Conservation (phyloP, 2,113 vertebrate species). For the zebrafish (Danio rerio) region DNA sequence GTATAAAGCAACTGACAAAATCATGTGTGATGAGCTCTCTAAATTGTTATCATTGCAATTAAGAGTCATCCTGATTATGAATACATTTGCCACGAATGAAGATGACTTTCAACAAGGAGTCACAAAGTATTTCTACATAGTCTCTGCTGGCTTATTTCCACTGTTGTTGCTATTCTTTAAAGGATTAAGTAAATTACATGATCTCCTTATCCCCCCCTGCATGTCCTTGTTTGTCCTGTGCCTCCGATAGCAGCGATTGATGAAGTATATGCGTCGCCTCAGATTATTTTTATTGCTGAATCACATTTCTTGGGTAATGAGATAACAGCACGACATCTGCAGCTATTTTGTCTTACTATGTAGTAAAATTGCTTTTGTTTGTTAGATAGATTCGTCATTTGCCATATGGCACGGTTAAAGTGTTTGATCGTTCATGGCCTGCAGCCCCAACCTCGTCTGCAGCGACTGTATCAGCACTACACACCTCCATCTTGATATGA, state of each 20-base stretch:
- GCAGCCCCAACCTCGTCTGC: neutral
- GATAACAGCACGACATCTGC: conserved; percentile 13
- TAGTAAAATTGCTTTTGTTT: conserved; percentile 21
- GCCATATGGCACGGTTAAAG: neutral
- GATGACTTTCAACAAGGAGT: conserved; percentile 5
- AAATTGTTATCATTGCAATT: neutral
- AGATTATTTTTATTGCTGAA: conserved; percentile 3
- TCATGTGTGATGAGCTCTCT: conserved; percentile 16
- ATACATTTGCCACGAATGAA: neutral
- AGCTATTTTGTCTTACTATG: neutral
- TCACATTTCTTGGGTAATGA: conserved; percentile 24
- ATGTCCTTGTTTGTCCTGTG: neutral
- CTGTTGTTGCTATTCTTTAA: neutral
- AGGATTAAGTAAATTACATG: neutral
- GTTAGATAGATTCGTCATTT: conserved; percentile 35
- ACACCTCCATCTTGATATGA: conserved; percentile 36
- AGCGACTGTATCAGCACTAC: conserved; percentile 5
- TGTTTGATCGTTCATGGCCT: conserved; percentile 4
- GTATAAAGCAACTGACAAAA: neutral
- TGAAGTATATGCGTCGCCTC: neutral
- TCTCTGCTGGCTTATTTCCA: neutral
- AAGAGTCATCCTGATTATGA: neutral
- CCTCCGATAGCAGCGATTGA: neutral
- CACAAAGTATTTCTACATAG: neutral
- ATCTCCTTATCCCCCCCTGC: neutral